Base-by-base conservation (phyloP, 2,113 vertebrate species). In the Phoxinus phoxinus region DNA sequence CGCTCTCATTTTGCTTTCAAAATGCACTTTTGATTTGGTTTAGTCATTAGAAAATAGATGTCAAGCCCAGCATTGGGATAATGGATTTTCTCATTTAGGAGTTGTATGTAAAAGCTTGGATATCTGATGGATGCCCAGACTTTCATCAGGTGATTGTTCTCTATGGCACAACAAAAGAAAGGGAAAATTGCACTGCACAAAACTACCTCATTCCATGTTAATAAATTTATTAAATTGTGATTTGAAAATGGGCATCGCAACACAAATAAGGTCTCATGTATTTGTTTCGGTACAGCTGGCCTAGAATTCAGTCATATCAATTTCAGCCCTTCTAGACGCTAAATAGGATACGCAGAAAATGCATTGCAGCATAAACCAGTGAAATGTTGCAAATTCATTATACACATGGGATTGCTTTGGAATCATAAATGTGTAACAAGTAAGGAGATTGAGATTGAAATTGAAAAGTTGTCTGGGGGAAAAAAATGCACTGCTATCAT, bases 321-420 rank as follows among this genome's bases (percentile, higher is more conserved):
- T 85, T 90, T 90, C 87, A 88, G 80, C 48, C 85, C 84, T 87
- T 87, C 87, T 32, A 71, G 63, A 89, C 90, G 90, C 91, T 89
- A 86, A 93, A 93, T 92, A 91, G 91, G 88, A 87, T 86, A 81
- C 83, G 48, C 83, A 46, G 41, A 51, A 81, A 86, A 77, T 83
- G 41, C 30, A 53, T 76, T 65, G 19, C 71, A 21, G 71, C 87
- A 75, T 84, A 89, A 90, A 88, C 71, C 48, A 63, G 65, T 92
- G 89, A 93, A 91, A 93, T 92, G 92, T 90, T 88, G 89, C 88
- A 91, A 91, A 94, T 93, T 90, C 89, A 92, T 92, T 93, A 89
- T 87, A 90, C 91, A 88, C 87, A 85, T 90, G 90, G 90, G 86
- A 89, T 92, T 92, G 88, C 90, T 92, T 90, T 89, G 89, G 88